Evolutionary conservation across 2,888 invertebrate genomes (phyloP), one percentile per base, ranked within the genome.

Genomic region (Argyresthia goedartella): DNA sequence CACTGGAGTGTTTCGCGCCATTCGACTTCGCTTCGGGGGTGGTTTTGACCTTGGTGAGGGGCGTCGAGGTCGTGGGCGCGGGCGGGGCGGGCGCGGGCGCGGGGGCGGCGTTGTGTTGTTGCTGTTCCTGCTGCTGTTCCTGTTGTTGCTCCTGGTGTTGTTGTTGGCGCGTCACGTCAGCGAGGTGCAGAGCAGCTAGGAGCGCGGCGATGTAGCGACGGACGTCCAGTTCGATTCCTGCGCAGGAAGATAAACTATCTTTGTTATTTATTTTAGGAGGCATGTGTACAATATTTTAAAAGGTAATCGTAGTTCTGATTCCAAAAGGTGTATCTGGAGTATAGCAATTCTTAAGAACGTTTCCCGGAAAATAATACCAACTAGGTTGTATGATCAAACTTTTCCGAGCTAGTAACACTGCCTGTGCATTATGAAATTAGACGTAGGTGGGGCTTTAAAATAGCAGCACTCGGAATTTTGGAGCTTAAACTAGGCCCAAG

Each of bases 201-300:
- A 85, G 56, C 0, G 85, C 85, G 0, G 79, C 78, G 15, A 82
- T 59, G 66, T 86, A 86, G 16, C 85, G 81, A 25, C 81, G 81
- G 1, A 81, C 69, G 53, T 85, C 85, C 39, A 84, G 56, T 52
- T 85, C 85, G 7, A 84, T 74, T 42, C 85, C 85, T 85, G 67
- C 39, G 44, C 1, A 50, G 4, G 8, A 41, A 50, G 47, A 33
- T n/a, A 34, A 39, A n/a, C 39, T 39, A 39, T 39, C 2, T 39
- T 4, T 39, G 8, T 39, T 39, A 25, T 25, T 25, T 25, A 25
- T 25, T 6, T 25, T 4, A 25, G 3, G 25, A 25, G 25, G 6
- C 25, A 25, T 4, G 25, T 2, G 2, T 25, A 4, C 6, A 25
- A 4, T 25, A 25, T 25, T 25, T 25, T 25, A n/a, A n/a, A n/a